Evolutionary conservation across 2,797 vertebrate species (phyloP).

Genomic region (Microchirus variegatus): DNA sequence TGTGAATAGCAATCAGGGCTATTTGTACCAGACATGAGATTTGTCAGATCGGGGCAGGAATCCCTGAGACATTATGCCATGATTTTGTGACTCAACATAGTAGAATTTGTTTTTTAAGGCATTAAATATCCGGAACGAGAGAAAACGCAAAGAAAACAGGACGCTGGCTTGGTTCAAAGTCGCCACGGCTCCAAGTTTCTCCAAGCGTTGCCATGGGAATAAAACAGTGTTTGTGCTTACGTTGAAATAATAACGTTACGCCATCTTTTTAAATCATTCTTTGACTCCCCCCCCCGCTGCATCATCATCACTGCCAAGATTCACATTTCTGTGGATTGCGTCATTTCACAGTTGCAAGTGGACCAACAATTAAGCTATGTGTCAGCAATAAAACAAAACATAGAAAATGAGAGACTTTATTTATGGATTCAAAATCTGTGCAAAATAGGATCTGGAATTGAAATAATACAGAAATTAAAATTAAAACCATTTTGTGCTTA

Average conservation of each 20-base stretch:
- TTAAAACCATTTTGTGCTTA: background rate
- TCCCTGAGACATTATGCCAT: slow-evolving; percentile 61
- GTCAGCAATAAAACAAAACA: too few relatives aligned
- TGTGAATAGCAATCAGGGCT: slow-evolving; percentile 59
- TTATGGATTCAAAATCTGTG: too few relatives aligned
- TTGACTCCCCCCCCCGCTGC: background rate
- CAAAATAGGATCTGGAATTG: too few relatives aligned
- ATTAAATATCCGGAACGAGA: slow-evolving; percentile 18
- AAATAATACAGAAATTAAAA: too few relatives aligned
- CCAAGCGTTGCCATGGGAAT: slow-evolving; percentile 23
- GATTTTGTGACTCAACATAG: slow-evolving; percentile 35
- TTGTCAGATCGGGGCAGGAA: slow-evolving; percentile 63
- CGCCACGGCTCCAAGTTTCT: slow-evolving; percentile 9
- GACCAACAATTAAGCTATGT: too few relatives aligned
- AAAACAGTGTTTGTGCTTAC: background rate
- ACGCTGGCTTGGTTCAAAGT: background rate
- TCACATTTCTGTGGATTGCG: background rate
- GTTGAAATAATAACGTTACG: too few relatives aligned
- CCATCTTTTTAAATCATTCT: background rate
- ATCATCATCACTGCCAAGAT: background rate
- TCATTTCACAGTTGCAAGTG: too few relatives aligned
- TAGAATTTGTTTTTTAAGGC: slow-evolving; percentile 22
- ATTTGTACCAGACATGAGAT: slow-evolving; percentile 56
- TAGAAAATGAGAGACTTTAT: too few relatives aligned
- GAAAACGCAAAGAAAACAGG: slow-evolving; percentile 9